Evolutionary conservation across 2,113 vertebrate genomes (phyloP).

Genomic region (Dasyprocta punctata): DNA sequence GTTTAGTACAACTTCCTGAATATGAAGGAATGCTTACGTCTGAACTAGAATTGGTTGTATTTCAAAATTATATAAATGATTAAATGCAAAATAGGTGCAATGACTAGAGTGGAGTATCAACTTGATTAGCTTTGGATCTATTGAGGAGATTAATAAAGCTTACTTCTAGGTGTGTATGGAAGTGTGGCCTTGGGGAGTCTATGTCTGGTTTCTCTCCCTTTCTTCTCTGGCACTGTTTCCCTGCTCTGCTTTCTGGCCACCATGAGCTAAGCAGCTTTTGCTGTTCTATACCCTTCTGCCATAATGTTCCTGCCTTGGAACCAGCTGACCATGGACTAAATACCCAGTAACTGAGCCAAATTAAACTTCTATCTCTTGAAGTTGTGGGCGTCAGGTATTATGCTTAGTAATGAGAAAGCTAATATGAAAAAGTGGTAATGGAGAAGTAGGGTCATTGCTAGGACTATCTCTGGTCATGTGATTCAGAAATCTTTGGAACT

Average conservation of each 20-base stretch:
- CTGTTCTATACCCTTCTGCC: neutral
- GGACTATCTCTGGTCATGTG: neutral
- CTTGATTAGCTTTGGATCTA: neutral
- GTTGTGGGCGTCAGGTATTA: neutral
- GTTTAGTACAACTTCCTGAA: conserved; percentile 14
- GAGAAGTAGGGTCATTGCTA: neutral
- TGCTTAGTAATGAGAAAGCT: neutral
- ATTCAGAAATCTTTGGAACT: neutral
- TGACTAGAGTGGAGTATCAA: neutral
- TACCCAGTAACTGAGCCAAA: neutral
- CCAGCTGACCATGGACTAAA: neutral
- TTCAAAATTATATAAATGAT: neutral
- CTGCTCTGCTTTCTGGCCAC: neutral
- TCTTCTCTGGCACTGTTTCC: neutral
- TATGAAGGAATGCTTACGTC: neutral
- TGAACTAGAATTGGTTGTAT: neutral
- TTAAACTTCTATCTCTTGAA: neutral
- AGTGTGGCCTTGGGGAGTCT: neutral
- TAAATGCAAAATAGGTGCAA: neutral
- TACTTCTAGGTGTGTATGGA: neutral
- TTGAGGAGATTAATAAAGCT: neutral
- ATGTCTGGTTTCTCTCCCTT: neutral
- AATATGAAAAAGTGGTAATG: neutral
- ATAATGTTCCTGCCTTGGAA: neutral
- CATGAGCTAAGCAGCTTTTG: neutral